Evolutionary conservation across 2,113 vertebrate species (phyloP).

Genomic region (Gadus chalcogrammus): DNA sequence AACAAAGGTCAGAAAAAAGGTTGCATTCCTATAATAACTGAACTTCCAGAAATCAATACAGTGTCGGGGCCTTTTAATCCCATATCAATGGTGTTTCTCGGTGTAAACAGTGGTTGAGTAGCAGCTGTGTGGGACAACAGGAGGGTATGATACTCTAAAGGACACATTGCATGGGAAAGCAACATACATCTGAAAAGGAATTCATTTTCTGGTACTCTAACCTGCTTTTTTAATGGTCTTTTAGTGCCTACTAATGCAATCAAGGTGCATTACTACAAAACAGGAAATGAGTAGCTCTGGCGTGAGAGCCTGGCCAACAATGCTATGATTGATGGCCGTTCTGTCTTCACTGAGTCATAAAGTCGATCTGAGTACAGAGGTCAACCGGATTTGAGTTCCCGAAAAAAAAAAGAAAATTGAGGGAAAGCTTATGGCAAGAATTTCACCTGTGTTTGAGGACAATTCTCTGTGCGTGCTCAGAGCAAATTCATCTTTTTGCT

Average conservation of each 20-base stretch:
- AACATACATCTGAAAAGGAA: background rate
- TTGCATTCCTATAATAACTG: background rate
- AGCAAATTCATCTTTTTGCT: no score
- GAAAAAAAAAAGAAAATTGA: constrained; percentile 11
- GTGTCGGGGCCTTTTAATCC: no score
- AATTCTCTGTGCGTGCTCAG: no score
- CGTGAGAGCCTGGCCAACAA: constrained; percentile 23
- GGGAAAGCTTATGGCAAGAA: constrained; percentile 24
- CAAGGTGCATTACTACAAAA: constrained; percentile 28
- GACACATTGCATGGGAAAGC: constrained; percentile 11
- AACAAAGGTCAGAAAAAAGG: background rate
- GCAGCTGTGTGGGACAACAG: constrained; percentile 3
- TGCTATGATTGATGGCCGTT: constrained; percentile 25
- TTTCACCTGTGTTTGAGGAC: no score
- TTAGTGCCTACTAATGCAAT: constrained; percentile 29
- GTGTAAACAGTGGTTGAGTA: no score
- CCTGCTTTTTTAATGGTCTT: constrained; percentile 32
- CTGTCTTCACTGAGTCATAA: constrained; percentile 43
- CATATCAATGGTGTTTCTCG: no score
- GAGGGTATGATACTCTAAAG: background rate
- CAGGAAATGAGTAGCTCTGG: constrained; percentile 42
- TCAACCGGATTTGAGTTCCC: constrained; percentile 46
- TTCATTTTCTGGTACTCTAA: constrained; percentile 20
- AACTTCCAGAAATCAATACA: no score
- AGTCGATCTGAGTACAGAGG: constrained; percentile 32